Percentiles rank a stretch among this genome's conserved stretches.
These are phyloP conservation scores for Conus canariensis DNA, from an alignment of 2,888 invertebrate genomes.

Conservation along the genomic window DNA sequence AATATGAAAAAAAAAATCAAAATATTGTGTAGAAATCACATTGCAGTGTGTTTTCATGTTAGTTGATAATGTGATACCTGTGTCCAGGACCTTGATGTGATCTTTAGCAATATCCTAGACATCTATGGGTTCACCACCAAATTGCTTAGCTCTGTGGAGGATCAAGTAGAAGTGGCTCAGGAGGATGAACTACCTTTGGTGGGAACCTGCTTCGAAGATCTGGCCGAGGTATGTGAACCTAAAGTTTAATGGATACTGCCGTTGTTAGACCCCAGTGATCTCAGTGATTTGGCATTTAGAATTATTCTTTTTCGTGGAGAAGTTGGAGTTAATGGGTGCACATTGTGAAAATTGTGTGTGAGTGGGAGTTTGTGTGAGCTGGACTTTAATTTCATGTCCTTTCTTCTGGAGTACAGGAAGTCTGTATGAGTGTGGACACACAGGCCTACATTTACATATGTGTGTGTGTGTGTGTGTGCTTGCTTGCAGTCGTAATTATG, in stretches of 20 bases:
- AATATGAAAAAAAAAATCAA: too few relatives aligned
- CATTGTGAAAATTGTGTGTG: not conserved
- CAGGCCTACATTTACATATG: not conserved
- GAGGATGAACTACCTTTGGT: constrained; percentile 94
- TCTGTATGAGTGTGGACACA: too few relatives aligned
- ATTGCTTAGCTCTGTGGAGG: constrained; percentile 94
- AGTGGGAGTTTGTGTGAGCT: not conserved
- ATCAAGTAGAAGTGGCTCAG: constrained; percentile 97
- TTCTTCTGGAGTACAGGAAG: not conserved
- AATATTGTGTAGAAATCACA: too few relatives aligned
- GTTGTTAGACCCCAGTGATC: too few relatives aligned
- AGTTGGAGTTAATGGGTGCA: too few relatives aligned
- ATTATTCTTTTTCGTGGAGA: too few relatives aligned
- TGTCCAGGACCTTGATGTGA: constrained; percentile 87
- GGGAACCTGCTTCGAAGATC: constrained; percentile 92
- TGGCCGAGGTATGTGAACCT: constrained; percentile 77
- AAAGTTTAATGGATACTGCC: not conserved
- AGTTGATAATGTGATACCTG: too few relatives aligned
- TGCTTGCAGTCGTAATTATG: not conserved
- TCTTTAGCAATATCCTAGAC: constrained; percentile 97
- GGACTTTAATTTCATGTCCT: not conserved
- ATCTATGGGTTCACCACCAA: constrained; percentile 97
- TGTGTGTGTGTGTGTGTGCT: not conserved
- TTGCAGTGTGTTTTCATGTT: too few relatives aligned
- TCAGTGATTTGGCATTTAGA: too few relatives aligned